These are phyloP conservation scores for Agapornis roseicollis DNA, from an alignment of 2,113 vertebrate genomes.

Conservation along the genomic window DNA sequence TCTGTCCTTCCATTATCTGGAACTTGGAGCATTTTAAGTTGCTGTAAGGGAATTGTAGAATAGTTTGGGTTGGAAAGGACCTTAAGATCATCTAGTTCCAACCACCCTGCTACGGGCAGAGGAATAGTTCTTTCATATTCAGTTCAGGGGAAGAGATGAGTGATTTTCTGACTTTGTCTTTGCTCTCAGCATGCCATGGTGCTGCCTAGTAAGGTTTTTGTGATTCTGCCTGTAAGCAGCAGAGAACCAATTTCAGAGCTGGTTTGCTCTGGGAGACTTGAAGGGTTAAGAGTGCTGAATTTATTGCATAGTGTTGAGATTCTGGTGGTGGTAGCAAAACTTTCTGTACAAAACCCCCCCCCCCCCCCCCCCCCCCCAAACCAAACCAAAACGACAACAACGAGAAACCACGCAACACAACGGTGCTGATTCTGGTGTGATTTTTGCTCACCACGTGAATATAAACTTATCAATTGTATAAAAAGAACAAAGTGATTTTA, in stretches of 20 bases:
- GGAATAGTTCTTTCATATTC: not conserved
- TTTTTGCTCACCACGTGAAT: conserved; percentile 81
- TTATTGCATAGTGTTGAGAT: not conserved
- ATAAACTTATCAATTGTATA: conserved; percentile 82
- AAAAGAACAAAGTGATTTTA: conserved; percentile 83
- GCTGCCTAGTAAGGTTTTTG: not conserved
- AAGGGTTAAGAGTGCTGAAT: not conserved
- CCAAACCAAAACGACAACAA: conserved; percentile 30
- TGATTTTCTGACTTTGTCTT: not conserved
- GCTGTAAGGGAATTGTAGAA: not conserved
- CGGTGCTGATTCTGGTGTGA: conserved; percentile 83
- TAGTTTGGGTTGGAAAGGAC: not conserved
- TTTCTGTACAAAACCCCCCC: not conserved
- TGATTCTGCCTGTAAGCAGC: not conserved
- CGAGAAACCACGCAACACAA: conserved; percentile 67
- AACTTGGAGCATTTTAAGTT: not conserved
- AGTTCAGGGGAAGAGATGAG: not conserved
- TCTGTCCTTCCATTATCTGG: not conserved
- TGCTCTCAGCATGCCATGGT: not conserved
- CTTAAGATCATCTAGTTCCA: not conserved
- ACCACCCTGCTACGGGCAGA: not conserved
- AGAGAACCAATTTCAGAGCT: not conserved
- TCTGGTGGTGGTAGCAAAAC: not conserved
- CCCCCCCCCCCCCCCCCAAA: too few species aligned
- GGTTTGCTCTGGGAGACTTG: not conserved